Conservation (phyloP, 1,140 invertebrate genomes). For the Ectropis grisescens region DNA sequence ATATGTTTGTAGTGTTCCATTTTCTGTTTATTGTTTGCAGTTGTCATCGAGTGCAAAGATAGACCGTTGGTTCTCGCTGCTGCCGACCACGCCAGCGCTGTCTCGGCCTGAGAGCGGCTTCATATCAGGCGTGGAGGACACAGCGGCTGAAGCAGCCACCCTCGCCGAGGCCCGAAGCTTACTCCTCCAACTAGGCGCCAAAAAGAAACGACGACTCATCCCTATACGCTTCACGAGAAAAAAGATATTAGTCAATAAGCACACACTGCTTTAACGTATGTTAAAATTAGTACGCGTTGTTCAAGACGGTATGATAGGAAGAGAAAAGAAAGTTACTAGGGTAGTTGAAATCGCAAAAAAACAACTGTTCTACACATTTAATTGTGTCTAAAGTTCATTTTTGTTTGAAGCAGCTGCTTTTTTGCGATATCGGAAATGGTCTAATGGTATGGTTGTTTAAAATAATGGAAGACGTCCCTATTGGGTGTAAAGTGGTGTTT, state of each 20-base stretch:
- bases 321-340: too few species aligned
- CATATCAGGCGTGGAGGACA: constrained; percentile 73
- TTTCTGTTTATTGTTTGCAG: too few species aligned
- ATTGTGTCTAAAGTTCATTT: too few species aligned
- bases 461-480: too few species aligned
- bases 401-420: too few species aligned
- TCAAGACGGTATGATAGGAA: too few species aligned
- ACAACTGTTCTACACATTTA: too few species aligned
- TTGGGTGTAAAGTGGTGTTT: too few species aligned
- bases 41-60: constrained; percentile 79
- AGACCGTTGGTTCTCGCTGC: constrained; percentile 79
- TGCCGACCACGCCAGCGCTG: constrained; percentile 72
- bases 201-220: constrained; percentile 75
- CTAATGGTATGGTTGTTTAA: too few species aligned
- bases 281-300: constrained; percentile 7
- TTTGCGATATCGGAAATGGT: too few species aligned
- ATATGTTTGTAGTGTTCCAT: too few species aligned
- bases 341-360: too few species aligned
- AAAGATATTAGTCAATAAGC: constrained; percentile 52
- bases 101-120: constrained; percentile 81
- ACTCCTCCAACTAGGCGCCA: constrained; percentile 74
- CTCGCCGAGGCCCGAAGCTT: constrained; percentile 53
- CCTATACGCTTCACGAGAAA: constrained; percentile 75
- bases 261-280: constrained; percentile 46
- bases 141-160: constrained; percentile 44